A percentile compares a stretch with the other conserved stretches of the same genome.
phyloP scores from a whole-genome alignment of 2,797 vertebrate genomes.

The Protonibea diacanthus region DNA sequence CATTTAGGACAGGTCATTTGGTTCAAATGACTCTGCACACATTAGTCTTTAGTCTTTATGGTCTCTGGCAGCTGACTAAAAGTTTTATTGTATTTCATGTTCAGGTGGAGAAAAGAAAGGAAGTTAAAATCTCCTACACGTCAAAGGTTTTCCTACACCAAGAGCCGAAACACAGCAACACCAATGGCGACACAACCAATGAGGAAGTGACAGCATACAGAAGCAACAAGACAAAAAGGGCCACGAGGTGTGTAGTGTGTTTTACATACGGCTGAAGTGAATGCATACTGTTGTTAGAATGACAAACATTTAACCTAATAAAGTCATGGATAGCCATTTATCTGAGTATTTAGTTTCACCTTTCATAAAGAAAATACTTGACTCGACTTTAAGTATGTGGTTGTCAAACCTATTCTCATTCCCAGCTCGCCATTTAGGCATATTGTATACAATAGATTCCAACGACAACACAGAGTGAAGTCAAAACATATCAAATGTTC shows the following conservation, averaged over 20 bases:
- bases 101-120: constrained; percentile 78
- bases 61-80: background rate
- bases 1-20: background rate
- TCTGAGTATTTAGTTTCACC: background rate
- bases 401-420: too few species aligned
- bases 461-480: too few species aligned
- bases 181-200: constrained; percentile 56
- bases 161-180: constrained; percentile 66
- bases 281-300: background rate
- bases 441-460: too few species aligned
- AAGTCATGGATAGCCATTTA: background rate
- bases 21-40: too few species aligned
- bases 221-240: constrained; percentile 61
- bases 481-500: background rate
- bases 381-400: background rate
- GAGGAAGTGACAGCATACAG: constrained; percentile 71
- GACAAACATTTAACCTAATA: background rate
- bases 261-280: background rate
- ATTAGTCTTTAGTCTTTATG: background rate
- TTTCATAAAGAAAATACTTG: background rate
- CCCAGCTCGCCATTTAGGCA: too few species aligned
- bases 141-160: constrained; percentile 83
- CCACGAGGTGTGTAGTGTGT: constrained; percentile 65
- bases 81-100: background rate
- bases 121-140: constrained; percentile 80